phyloP scores from a whole-genome alignment of 2,113 vertebrate genomes.

The Oreochromis tanganicae region DNA sequence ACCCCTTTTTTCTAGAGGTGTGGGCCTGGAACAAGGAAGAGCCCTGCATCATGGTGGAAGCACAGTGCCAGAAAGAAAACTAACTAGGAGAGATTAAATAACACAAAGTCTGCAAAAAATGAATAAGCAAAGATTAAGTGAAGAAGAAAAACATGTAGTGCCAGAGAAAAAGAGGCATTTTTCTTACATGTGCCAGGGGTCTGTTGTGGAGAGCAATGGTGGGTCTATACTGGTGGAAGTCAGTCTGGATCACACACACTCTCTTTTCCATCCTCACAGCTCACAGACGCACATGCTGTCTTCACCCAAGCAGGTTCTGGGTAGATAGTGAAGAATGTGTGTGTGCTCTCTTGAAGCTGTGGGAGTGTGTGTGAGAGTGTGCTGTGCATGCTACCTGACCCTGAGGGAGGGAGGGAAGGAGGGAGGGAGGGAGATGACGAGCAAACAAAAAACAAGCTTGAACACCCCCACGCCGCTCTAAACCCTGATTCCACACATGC shows the following conservation, averaged over 20 bases:
- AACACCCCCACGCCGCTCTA: constrained; percentile 19
- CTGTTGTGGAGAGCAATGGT: constrained; percentile 55
- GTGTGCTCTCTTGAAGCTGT: constrained; percentile 5
- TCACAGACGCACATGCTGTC: constrained; percentile 65
- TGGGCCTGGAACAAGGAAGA: not conserved
- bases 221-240: constrained; percentile 78
- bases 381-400: constrained; percentile 70
- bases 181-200: constrained; percentile 68
- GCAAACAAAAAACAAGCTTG: constrained; percentile 60
- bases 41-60: not conserved
- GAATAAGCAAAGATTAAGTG: not conserved
- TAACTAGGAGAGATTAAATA: not conserved
- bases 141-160: not conserved
- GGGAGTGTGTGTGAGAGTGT: constrained; percentile 34
- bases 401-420: constrained; percentile 16
- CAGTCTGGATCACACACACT: constrained; percentile 80
- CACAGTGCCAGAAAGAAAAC: not conserved
- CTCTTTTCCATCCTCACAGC: constrained; percentile 76
- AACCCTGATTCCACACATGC: not conserved
- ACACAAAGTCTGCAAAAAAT: not conserved
- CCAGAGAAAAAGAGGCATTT: not conserved
- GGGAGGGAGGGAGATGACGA: constrained; percentile 37
- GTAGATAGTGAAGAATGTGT: constrained; percentile 47
- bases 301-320: constrained; percentile 36
- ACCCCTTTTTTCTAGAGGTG: not conserved